Percentiles rank a stretch among this genome's conserved stretches.
These are phyloP conservation scores for Mythimna albipuncta DNA, from an alignment of 2,888 invertebrate species.

Conservation along the genomic window DNA sequence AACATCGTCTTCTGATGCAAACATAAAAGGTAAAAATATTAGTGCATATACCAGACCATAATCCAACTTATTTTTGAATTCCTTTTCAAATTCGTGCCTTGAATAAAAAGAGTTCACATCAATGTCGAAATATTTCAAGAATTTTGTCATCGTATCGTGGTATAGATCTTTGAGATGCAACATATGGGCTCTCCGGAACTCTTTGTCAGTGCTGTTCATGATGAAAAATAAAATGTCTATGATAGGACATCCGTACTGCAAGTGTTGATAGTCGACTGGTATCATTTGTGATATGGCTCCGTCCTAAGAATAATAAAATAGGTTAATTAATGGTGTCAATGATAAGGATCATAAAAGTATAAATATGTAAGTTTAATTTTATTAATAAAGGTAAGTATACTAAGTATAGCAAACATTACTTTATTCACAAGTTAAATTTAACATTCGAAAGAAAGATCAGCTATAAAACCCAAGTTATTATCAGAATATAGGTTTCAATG, in stretches of 20 bases:
- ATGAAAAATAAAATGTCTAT: constrained; percentile 75
- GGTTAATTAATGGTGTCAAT: neutral
- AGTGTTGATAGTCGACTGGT: constrained; percentile 74
- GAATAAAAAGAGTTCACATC: constrained; percentile 69
- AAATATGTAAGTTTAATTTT: no score
- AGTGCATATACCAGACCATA: constrained; percentile 70
- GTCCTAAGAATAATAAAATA: constrained; percentile 62
- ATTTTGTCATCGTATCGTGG: constrained; percentile 66
- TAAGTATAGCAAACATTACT: no score
- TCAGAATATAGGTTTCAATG: no score
- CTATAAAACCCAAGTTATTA: no score
- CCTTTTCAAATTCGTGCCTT: constrained; percentile 68
- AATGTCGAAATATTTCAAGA: constrained; percentile 71
- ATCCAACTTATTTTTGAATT: constrained; percentile 68
- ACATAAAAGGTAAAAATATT: constrained; percentile 66
- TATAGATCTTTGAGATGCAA: constrained; percentile 72
- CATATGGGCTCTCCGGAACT: constrained; percentile 72
- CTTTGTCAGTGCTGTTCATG: constrained; percentile 68
- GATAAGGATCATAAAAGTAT: no score
- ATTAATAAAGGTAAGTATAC: no score
- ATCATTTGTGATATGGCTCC: constrained; percentile 68
- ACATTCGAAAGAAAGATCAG: no score
- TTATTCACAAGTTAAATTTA: no score
- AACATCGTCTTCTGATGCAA: constrained; percentile 66
- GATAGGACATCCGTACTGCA: constrained; percentile 71